Base-by-base conservation (phyloP, 2,888 invertebrate species). In the Octonoba sinensis region DNA sequence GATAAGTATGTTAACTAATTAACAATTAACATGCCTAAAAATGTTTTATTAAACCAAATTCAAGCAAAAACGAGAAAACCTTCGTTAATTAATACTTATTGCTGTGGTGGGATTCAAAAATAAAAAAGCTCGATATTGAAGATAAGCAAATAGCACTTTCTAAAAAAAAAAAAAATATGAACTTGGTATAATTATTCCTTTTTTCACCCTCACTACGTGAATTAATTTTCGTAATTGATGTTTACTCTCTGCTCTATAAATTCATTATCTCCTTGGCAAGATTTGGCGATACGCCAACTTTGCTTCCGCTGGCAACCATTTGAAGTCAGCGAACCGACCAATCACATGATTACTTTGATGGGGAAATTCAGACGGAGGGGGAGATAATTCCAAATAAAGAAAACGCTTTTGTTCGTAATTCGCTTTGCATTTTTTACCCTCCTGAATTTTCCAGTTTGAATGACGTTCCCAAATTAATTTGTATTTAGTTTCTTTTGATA, bases 221-320 rank as follows among this genome's bases (percentile, higher is more conserved):
- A 72, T 72, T 64, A 72, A 72, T 72, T 72, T 72, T 60, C 24
- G 72, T 72, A 72, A 72, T 67, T 72, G 71, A 51, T 72, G 72
- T 54, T 64, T 60, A 36, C 49, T n/a, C 36, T 36, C 51, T 54
- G 64, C 44, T 72, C 64, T 62, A 72, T 72, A 72, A 72, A 72
- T 72, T 72, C 62, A 72, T 72, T 72, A 72, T 64, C 64, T 64
- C 62, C 72, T 72, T 72, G 72, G 72, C 72, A 44, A 47, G 51
- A 27, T 72, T 72, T 72, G 72, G 72, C 72, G 72, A 72, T 20
- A 54, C 36, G 36, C 36, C 36, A 36, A 36, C 36, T 36, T 27
- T 46, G n/a, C 72, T 51, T n/a, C 22, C 44, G 27, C 12, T 18
- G 72, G 72, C 64, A 72, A 72, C 72, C 72, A 49, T 72, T 27